Conservation (phyloP, 2,113 vertebrate genomes). For the Osmerus eperlanus region DNA sequence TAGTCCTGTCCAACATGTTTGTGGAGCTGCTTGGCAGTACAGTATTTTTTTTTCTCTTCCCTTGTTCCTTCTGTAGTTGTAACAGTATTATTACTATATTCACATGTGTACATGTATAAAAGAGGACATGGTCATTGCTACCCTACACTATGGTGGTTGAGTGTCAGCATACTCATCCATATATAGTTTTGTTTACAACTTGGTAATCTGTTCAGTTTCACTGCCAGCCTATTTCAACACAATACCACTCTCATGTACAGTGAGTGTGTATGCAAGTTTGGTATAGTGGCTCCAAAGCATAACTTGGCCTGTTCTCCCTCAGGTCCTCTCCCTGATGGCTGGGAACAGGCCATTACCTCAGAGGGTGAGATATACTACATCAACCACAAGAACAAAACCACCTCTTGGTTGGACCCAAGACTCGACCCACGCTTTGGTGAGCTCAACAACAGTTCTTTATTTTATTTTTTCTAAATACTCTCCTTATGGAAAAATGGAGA, state of each 20-base stretch:
- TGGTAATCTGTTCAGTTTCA: not conserved
- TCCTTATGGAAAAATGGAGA: too few species aligned
- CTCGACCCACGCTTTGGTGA: slow-evolving; percentile 96
- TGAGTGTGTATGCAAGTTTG: not conserved
- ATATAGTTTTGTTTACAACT: not conserved
- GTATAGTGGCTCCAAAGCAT: slow-evolving; percentile 28
- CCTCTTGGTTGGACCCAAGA: slow-evolving; percentile 97
- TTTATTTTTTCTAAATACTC: too few species aligned
- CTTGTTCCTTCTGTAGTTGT: too few species aligned
- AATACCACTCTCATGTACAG: not conserved
- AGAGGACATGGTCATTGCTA: not conserved
- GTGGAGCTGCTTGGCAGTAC: slow-evolving; percentile 12
- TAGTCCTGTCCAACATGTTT: slow-evolving; percentile 64
- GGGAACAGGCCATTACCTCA: slow-evolving; percentile 97
- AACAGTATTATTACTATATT: too few species aligned
- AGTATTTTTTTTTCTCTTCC: not conserved
- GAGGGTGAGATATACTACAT: slow-evolving; percentile 99
- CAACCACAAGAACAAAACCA: slow-evolving; percentile 99
- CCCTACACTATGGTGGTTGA: too few species aligned
- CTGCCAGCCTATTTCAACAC: not conserved
- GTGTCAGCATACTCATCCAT: not conserved
- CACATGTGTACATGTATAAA: not conserved
- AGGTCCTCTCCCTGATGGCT: slow-evolving; percentile 97
- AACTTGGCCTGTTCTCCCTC: slow-evolving; percentile 66
- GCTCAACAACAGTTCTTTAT: slow-evolving; percentile 45